Conservation (phyloP, 2,797 vertebrate genomes). For the Ambastaia sidthimunki region DNA sequence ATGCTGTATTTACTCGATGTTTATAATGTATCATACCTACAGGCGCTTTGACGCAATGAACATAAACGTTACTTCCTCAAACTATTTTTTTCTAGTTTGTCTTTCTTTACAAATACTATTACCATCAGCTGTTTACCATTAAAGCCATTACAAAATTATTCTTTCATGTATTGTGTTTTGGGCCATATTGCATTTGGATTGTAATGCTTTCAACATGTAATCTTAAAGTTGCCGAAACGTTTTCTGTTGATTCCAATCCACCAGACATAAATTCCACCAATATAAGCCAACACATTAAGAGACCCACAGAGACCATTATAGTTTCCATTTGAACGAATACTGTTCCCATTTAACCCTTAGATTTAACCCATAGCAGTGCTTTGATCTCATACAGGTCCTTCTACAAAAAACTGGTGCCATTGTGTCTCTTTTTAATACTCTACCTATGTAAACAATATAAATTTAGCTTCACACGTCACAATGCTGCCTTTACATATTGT, state of each 20-base stretch:
- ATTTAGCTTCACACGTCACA: not conserved
- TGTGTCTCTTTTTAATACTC: not conserved
- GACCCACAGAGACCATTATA: not conserved
- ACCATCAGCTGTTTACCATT: no score
- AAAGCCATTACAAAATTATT: not conserved
- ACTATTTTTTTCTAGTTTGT: not conserved
- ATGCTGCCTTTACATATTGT: not conserved
- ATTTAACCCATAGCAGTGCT: constrained; percentile 40
- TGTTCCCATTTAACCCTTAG: not conserved
- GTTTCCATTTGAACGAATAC: not conserved
- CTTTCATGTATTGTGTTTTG: not conserved
- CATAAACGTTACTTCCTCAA: not conserved
- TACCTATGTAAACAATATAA: not conserved
- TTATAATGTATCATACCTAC: not conserved
- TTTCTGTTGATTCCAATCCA: not conserved
- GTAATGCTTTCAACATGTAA: not conserved
- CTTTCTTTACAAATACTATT: not conserved
- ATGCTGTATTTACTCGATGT: not conserved
- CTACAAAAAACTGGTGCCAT: not conserved
- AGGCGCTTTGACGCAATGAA: not conserved
- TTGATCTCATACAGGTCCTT: constrained; percentile 40
- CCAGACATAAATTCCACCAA: not conserved
- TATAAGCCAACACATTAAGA: not conserved
- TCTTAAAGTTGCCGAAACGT: not conserved
- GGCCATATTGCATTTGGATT: not conserved